phyloP scores from a whole-genome alignment of 2,888 invertebrate genomes.

The Carpatolechia fugitivella region DNA sequence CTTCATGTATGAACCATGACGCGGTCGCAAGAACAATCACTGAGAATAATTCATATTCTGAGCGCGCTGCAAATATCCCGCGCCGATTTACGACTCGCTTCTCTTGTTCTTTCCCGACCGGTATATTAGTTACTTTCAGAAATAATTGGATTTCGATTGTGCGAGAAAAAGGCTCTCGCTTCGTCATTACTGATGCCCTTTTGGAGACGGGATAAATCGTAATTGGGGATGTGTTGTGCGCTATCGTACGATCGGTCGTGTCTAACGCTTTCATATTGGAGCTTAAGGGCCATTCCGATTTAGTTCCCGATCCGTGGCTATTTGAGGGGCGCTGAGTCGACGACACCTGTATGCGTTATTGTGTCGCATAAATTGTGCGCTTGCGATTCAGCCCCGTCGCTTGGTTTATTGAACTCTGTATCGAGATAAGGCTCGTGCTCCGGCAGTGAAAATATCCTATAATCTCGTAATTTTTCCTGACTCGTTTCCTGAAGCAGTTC shows the following conservation, averaged over 20 bases:
- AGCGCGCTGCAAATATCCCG: conserved; percentile 73
- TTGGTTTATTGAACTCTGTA: conserved; percentile 70
- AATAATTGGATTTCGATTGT: conserved; percentile 78
- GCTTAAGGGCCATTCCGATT: conserved; percentile 62
- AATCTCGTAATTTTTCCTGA: conserved; percentile 55
- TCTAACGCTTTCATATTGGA: conserved; percentile 60
- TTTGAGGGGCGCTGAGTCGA: conserved; percentile 60
- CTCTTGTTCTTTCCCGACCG: conserved; percentile 62
- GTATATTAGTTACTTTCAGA: conserved; percentile 72
- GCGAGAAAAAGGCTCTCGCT: conserved; percentile 61
- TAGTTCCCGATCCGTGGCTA: conserved; percentile 63
- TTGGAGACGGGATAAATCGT: conserved; percentile 69
- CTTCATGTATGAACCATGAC: conserved; percentile 80
- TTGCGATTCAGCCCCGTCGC: conserved; percentile 58
- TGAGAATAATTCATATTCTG: conserved; percentile 78
- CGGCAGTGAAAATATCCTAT: conserved; percentile 55
- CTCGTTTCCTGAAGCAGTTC: conserved; percentile 57
- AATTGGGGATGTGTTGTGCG: conserved; percentile 65
- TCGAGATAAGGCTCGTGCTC: conserved; percentile 54
- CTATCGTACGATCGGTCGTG: conserved; percentile 59
- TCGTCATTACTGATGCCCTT: conserved; percentile 74
- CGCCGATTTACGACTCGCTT: conserved; percentile 65
- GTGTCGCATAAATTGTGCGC: conserved; percentile 70
- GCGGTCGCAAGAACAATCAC: conserved; percentile 73
- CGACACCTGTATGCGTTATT: conserved; percentile 78